Evolutionary conservation across 2,797 vertebrate genomes (phyloP), one percentile per base, ranked within the genome.

Genomic region (Sebastes dallii): DNA sequence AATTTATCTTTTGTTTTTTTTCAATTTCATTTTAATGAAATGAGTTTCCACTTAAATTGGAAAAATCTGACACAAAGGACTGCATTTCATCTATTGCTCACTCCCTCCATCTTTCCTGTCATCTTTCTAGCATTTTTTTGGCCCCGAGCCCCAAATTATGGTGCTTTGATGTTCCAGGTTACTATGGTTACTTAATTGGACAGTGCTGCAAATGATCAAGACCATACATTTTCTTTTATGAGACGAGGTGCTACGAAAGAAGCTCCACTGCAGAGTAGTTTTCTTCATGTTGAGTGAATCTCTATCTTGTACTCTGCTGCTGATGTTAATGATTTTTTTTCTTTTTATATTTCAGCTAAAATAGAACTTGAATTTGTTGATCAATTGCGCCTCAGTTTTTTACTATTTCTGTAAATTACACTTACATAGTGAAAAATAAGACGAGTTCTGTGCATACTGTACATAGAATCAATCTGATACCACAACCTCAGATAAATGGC

Each of bases 11-110:
- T 82, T 36, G 66, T 61, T 77, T 62, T 36, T 36, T 65, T 25
- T 29, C 56, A 65, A 36, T 30, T 58, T 62, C 14, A 4, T 61
- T 85, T 78, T 71, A 55, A 69, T 76, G 65, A 27, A 50, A 81
- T 85, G 84, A 30, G 14, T 88, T 92, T 87, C 88, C 80, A 68
- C 55, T 60, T 27, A 69, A 83, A 76, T 75, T 13, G 59, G 5
- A 71, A 78, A 77, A 77, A 78, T 83, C 24, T n/a, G 24, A 77
- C 52, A 66, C n/a, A 76, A 60, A 78, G n/a, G 27, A 24, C 42
- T 55, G 34, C 66, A 81, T 83, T 86, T 34, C 58, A 27, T 62
- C 59, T 65, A 24, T 34, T 46, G 24, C 68, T 87, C 69, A 39
- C 67, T 78, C 42, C 56, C 50, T 82, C 20, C 36, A 22, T 67